Evolutionary conservation across 2,113 vertebrate species (phyloP), one percentile per base, ranked within the genome.

Genomic region (Jaculus jaculus): DNA sequence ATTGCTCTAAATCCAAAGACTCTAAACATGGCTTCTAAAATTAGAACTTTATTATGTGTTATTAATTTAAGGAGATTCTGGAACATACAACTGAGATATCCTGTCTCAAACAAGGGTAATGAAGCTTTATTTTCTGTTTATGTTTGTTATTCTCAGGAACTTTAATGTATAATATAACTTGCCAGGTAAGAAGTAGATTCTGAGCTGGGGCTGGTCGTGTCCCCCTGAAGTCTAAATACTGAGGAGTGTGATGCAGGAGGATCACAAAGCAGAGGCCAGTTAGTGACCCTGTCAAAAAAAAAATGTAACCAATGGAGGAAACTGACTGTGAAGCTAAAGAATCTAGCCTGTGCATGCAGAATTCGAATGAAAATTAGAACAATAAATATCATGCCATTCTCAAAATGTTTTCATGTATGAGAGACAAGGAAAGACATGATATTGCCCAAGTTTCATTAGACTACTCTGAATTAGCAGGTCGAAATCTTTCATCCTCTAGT

Each of bases 1-100:
- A 63, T 86, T 65, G 0, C 47, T 80, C 32, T 84, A 90, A 93
- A n/a, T 54, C 20, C 84, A 13, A 84, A 89, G 66, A 91, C 77
- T 75, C n/a, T 32, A 54, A 84, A 16, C 68, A 89, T 23, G 0
- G 39, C 69, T 87, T 94, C 17, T 93, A 89, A 91, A 92, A 82
- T 86, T 42, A 77, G 10, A 13, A 74, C 34, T 42, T 34, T 83
- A 72, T 60, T 81, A 10, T 13, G 23, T 66, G 9, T 47, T 88
- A 32, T 42, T 73, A 63, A 89, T 82, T 65, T 54, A 94, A 92
- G 54, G 13, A 5, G 13, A 71, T 32, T 81, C 78, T 85, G n/a
- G 3, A 47, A 91, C 93, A 85, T 85, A 37, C 15, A 79, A 26
- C 8, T 74, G 10, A 82, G 5, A 85, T 69, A 42, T 39, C 6